Base-by-base conservation (phyloP, 2,888 invertebrate species). In the Orthonychiurus folsomi region DNA sequence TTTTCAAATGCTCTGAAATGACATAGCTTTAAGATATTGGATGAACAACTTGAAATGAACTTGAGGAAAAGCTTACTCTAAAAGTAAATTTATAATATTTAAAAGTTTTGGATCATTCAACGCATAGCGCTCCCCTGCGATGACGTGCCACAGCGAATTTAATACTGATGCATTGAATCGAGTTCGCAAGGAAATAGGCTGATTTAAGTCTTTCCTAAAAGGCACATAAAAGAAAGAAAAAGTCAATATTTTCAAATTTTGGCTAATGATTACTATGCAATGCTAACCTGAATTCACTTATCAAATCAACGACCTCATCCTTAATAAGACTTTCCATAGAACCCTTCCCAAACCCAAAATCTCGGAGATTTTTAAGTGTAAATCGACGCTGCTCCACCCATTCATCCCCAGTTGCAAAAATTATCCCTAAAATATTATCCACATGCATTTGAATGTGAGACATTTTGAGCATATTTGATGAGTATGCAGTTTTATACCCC, bases 61-160 rank as follows among this genome's bases (percentile, higher is more conserved):
- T n/a, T n/a, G n/a, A n/a, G n/a, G n/a, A n/a, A n/a, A n/a, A n/a
- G n/a, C n/a, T n/a, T n/a, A n/a, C n/a, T n/a, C n/a, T n/a, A n/a
- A n/a, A n/a, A 50, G 66, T 3, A 72, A 56, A 48, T 63, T 47
- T 47, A 72, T 66, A 15, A 72, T 55, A 47, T 64, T 60, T 3
- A 59, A 57, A 1, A 69, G 63, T 20, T 64, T 25, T 1, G 66
- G 67, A 60, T 71, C 71, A 50, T 68, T 65, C 12, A 67, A 67
- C 50, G 65, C 63, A 37, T 66, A 69, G 23, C 71, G 37, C 12
- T 67, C 37, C 25, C 52, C 52, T 21, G 52, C 52, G 24, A 52
- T 23, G 3, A 52, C 9, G 52, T 52, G 52, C 52, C 52, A 52
- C 52, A 52, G 24, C 20, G 52, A 52, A 23, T 52, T 52, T 12